These are phyloP conservation scores for Sphinx pinastri DNA, from an alignment of 2,888 invertebrate genomes.

Conservation along the genomic window DNA sequence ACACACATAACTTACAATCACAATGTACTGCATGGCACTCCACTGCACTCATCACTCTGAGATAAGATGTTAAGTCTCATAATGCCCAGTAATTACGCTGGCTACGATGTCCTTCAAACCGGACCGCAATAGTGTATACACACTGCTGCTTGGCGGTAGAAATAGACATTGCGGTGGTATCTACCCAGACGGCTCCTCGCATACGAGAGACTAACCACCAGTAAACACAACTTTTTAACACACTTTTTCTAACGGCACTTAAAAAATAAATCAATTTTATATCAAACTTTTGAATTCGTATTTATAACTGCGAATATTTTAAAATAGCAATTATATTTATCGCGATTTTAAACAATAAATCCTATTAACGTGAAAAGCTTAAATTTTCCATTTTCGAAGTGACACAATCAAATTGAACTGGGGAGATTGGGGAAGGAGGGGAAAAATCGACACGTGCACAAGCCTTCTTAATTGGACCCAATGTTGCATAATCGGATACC, in stretches of 20 bases:
- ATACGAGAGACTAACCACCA: no score
- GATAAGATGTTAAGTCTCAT: no score
- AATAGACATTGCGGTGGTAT: no score
- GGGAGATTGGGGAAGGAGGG: not conserved
- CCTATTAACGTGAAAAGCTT: slow-evolving; percentile 36
- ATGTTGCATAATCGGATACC: slow-evolving; percentile 19
- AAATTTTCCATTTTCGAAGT: slow-evolving; percentile 41
- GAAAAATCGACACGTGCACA: slow-evolving; percentile 2
- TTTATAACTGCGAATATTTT: not conserved
- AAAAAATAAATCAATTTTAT: no score
- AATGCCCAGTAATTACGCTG: no score
- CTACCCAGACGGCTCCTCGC: no score
- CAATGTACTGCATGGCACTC: no score
- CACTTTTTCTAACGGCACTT: not conserved
- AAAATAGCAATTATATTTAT: slow-evolving; percentile 32
- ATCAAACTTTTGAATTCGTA: not conserved
- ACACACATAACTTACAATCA: no score
- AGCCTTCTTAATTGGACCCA: slow-evolving; percentile 6
- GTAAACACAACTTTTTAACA: not conserved
- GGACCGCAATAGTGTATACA: no score
- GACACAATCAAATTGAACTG: slow-evolving; percentile 15
- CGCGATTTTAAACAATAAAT: slow-evolving; percentile 28
- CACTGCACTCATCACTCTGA: no score
- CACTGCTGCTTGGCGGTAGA: no score
- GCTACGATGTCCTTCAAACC: no score